Evolutionary conservation across 2,888 invertebrate genomes (phyloP), one percentile per base, ranked within the genome.

Genomic region (Synanthedon tipuliformis): DNA sequence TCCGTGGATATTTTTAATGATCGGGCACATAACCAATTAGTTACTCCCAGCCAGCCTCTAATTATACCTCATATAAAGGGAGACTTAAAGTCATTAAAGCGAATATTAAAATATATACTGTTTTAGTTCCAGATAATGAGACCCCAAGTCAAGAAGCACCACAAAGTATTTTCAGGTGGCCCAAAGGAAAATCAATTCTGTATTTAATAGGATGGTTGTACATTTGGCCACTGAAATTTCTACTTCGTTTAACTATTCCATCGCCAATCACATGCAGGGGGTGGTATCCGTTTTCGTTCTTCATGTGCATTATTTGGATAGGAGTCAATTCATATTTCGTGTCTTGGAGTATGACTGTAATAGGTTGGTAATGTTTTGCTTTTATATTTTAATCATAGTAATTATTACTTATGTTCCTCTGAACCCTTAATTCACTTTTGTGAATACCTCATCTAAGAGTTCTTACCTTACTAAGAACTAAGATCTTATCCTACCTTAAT

Each of bases 271-370:
- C 79, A 4, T 82, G 89, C 65, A 88, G 89, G 16, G 89, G 80
- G 51, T 78, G 90, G 58, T 96, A 93, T 71, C 93, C 95, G 0
- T 48, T 94, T 1, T 92, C 95, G 0, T 97, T 98, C 71, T 59
- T 94, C 13, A 93, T 96, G 91, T 96, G 96, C 69, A 92, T 96
- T 27, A 73, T 94, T 2, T 95, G 95, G 92, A 95, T 98, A 58
- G 97, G 94, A 2, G 75, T 87, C 1, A 92, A 95, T 59, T 95
- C 97, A 0, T 98, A 96, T 70, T 65, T 95, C 53, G 93, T 96
- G 27, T 93, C 97, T 0, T 98, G 98, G 97, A 95, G 96, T 92
- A 93, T 97, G 73, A 92, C 95, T 40, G 89, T 94, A 3, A 91
- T 96, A 59, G 97, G 97, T 94, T 75, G 78, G 79, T 63, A 49